A percentile compares a stretch with the other conserved stretches of the same genome.
Conservation (phyloP, 2,888 invertebrate species). For the Bellardia pandia region DNA sequence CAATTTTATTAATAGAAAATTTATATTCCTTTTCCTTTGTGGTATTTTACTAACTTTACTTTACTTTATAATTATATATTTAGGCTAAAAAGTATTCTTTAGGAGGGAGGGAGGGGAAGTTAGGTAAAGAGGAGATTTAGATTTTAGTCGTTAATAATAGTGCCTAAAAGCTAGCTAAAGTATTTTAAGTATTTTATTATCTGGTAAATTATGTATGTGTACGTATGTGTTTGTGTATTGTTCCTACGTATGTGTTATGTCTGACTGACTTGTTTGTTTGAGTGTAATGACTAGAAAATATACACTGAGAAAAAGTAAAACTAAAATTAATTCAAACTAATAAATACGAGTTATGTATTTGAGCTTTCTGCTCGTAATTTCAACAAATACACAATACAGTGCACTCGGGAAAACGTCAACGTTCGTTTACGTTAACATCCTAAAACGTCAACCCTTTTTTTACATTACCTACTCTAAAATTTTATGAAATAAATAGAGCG, state of each 20-base stretch:
- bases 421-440: no score
- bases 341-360: no score
- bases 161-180: conserved; percentile 66
- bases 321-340: neutral
- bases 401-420: no score
- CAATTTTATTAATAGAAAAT: no score
- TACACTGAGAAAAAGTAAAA: neutral
- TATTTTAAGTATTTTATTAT: conserved; percentile 18
- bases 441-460: no score
- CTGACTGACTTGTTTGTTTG: neutral
- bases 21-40: neutral
- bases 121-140: neutral
- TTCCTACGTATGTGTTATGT: conserved; percentile 6
- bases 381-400: no score
- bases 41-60: neutral
- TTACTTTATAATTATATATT: neutral
- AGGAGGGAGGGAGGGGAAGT: neutral
- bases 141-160: conserved; percentile 20
- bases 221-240: neutral
- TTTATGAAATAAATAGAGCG: no score
- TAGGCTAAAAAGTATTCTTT: neutral
- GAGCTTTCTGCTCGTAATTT: no score
- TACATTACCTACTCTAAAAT: no score
- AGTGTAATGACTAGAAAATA: neutral
- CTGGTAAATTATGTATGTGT: neutral